phyloP scores from a whole-genome alignment of 2,113 vertebrate genomes.

The Sphaerodactylus townsendi region DNA sequence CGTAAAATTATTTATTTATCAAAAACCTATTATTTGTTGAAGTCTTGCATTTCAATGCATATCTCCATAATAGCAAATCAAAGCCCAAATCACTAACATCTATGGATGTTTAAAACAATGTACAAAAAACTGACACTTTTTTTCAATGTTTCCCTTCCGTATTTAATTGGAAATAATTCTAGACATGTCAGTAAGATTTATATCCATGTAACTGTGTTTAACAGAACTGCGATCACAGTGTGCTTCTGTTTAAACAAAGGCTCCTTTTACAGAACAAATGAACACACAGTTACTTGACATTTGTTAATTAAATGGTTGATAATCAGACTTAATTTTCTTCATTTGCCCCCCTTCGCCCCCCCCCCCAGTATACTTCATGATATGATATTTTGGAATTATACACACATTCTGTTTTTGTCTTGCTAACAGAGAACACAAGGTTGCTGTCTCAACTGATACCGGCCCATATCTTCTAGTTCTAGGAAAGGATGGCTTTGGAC shows the following conservation, averaged over 20 bases:
- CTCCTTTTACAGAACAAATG: conserved; percentile 14
- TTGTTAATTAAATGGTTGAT: neutral
- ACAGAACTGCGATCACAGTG: neutral
- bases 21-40: neutral
- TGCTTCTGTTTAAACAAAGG: neutral
- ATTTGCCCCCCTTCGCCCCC: no score
- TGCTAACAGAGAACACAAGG: neutral
- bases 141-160: neutral
- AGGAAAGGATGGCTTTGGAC: neutral
- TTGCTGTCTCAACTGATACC: neutral
- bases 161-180: neutral
- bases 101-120: neutral
- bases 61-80: neutral
- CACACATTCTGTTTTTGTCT: neutral
- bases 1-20: neutral
- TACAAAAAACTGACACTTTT: neutral
- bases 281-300: neutral
- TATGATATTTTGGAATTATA: neutral
- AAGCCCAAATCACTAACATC: neutral
- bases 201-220: neutral
- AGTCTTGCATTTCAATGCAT: neutral
- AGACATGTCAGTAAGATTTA: neutral
- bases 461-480: neutral
- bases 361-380: neutral
- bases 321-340: neutral